Conservation (phyloP, 1,140 invertebrate genomes). For the Drosophila orosa region DNA sequence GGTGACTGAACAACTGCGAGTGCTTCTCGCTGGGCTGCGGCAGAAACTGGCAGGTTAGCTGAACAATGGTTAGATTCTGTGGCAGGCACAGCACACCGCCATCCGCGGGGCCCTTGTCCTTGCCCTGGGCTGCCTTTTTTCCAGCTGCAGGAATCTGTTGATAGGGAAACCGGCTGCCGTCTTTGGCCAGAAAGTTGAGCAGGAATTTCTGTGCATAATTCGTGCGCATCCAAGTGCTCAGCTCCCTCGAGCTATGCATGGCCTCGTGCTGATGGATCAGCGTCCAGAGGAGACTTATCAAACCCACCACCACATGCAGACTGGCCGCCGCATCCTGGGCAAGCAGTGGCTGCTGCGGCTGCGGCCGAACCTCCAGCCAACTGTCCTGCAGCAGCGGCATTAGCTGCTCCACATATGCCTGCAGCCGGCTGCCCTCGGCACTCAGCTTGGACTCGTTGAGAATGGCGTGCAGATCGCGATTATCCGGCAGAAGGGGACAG, state of each 20-base stretch:
- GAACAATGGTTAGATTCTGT: conserved; percentile 73
- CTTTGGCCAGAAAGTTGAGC: conserved; percentile 84
- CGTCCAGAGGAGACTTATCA: conserved; percentile 86
- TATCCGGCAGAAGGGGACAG: conserved; percentile 16
- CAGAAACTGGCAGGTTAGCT: conserved; percentile 62
- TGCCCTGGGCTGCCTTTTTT: conserved; percentile 23
- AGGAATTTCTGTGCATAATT: conserved; percentile 85
- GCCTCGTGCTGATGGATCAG: conserved; percentile 85
- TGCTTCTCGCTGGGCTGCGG: conserved; percentile 33
- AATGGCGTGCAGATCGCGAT: conserved; percentile 25
- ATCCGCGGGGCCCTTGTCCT: conserved; percentile 17
- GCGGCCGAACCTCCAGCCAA: conserved; percentile 89
- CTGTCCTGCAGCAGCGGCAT: conserved; percentile 90
- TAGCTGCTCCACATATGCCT: conserved; percentile 86
- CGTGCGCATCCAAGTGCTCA: conserved; percentile 84
- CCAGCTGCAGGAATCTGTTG: conserved; percentile 37
- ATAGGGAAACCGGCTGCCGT: conserved; percentile 52
- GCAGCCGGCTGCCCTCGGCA: conserved; percentile 52
- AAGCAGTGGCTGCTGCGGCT: conserved; percentile 79
- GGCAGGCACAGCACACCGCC: conserved; percentile 55
- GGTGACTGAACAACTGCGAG: conserved; percentile 16
- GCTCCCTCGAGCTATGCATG: conserved; percentile 65
- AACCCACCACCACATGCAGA: conserved; percentile 86
- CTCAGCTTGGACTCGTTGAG: conserved; percentile 33
- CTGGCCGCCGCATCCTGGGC: conserved; percentile 86